Evolutionary conservation across 2,888 invertebrate species (phyloP).

Genomic region (Eupithecia inturbata): DNA sequence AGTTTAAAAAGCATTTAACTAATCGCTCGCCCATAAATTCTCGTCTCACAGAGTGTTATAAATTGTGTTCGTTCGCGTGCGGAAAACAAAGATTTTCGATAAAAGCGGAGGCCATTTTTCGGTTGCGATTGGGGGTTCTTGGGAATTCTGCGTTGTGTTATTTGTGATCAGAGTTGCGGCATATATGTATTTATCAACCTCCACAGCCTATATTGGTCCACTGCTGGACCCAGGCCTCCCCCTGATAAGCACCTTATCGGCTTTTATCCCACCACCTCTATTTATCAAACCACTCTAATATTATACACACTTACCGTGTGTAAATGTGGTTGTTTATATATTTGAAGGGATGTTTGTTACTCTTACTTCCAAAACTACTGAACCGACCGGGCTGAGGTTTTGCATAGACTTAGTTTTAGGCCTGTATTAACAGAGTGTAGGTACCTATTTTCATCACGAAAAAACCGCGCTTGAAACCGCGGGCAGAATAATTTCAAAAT

Average conservation of each 20-base stretch:
- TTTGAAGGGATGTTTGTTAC: neutral
- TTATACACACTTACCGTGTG: too few relatives aligned
- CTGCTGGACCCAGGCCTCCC: too few relatives aligned
- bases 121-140: neutral
- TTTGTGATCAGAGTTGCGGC: neutral
- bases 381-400: neutral
- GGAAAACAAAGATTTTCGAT: conserved; percentile 32
- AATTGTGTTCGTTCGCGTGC: conserved; percentile 46
- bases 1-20: conserved; percentile 67
- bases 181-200: neutral
- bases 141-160: neutral
- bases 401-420: neutral
- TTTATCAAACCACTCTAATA: neutral
- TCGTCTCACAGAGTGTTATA: conserved; percentile 48
- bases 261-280: too few relatives aligned
- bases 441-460: neutral
- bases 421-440: neutral
- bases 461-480: neutral
- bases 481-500: neutral
- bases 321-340: too few relatives aligned
- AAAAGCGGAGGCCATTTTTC: conserved; percentile 19
- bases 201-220: too few relatives aligned
- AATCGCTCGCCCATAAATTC: conserved; percentile 66
- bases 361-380: neutral
- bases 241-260: too few relatives aligned